Base-by-base conservation (phyloP, 2,113 vertebrate genomes). In the Sinocyclocheilus anophthalmus region DNA sequence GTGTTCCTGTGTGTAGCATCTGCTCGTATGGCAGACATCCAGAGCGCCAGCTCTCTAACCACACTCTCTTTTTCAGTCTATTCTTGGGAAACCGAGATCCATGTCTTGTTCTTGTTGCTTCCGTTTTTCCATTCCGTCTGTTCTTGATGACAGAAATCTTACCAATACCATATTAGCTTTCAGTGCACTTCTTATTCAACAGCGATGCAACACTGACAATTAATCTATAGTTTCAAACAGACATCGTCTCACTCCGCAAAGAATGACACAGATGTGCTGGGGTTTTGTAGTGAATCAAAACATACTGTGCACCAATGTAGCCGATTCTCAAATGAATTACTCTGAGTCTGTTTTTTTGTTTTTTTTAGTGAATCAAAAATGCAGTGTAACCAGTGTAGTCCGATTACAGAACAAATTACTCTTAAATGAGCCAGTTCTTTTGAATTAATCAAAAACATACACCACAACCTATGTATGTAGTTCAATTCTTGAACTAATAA, bases 21-120 rank as follows among this genome's bases (percentile, higher is more conserved):
- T 95, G 92, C 81, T 88, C 6, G 13, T 4, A 65, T 90, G 92
- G 92, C 92, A 89, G 70, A 14, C 14, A 8, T 90, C 92, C 92
- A 93, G 20, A 55, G 20, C 42, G 1, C 48, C 42, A 61, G n/a
- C 24, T 42, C 8, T 67, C 57, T 76, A 16, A 81, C 30, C 5
- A 33, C 0, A 39, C 39, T 22, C 57, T 4, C 37, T 20, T 61
- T 50, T 48, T 63, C 13, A 8, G 1, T 76, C 13, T 42, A 48
- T 69, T 83, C 20, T 70, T 69, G 61, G 1, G 1, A 37, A 33
- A 26, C 16, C 8, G 45, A 45, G 20, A 45, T 82, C 39, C 30
- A 11, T 18, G 33, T 67, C 79, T 81, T 48, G 20, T 67, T 42
- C 3, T n/a, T 61, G 22, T 61, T 61, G n/a, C 45, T 82, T 33